Evolutionary conservation across 2,888 invertebrate genomes (phyloP), one percentile per base, ranked within the genome.

Genomic region (Scrobipalpa atriplicella): DNA sequence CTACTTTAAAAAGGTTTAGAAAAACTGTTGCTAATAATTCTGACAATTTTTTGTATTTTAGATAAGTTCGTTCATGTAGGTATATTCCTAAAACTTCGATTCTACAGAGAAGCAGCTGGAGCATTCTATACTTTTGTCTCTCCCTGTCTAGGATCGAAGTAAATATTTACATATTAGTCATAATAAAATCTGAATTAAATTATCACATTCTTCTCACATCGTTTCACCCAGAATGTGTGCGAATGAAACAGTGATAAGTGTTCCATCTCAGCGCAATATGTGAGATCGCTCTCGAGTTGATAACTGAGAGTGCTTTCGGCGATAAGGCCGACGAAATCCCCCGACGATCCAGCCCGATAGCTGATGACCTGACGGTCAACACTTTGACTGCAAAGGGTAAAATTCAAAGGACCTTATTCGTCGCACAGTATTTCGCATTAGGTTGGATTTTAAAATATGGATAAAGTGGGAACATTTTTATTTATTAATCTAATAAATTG

Each of bases 261-360:
- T 13, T 6, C 21, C 21, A 54, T 54, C 19, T 11, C 9, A 19
- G 11, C 19, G 54, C 54, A 54, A 62, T 62, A 65, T 78, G 75
- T 75, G 78, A 85, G 81, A 81, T 82, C 77, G 80, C 77, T 76
- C 72, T 73, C 65, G 68, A 67, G 66, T 61, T 70, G 86, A 87
- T 87, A 87, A 78, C 72, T 67, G 75, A 72, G 85, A 87, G 87
- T 87, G 87, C 86, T 87, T 84, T 86, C 78, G 73, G 74, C 81
- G 87, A 86, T 87, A 86, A 73, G 71, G 67, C 63, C 69, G 73
- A 79, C 79, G 74, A 84, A 81, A 83, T 81, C 83, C 75, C 77
- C 79, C 79, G 84, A 84, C 86, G 87, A 87, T 85, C 85, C 83
- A 84, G 82, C 19, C 19, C 18, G 54, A 54, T 79, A 73, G 73